These are phyloP conservation scores for Grantiella picta DNA, from an alignment of 2,113 vertebrate genomes.

Conservation along the genomic window DNA sequence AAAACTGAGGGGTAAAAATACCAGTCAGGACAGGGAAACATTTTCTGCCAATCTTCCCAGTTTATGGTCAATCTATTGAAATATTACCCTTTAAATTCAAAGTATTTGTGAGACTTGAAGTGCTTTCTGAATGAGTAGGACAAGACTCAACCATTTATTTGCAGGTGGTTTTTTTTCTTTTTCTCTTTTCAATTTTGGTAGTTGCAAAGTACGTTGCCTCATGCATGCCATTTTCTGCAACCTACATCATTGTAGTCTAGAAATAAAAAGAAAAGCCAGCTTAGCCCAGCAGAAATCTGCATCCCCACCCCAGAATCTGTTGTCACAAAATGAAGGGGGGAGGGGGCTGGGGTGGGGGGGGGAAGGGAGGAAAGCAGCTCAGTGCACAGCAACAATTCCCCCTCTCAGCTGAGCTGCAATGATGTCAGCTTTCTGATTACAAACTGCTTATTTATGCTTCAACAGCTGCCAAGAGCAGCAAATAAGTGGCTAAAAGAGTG, in stretches of 20 bases:
- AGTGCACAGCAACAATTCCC: slow-evolving; percentile 83
- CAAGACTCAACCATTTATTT: background rate
- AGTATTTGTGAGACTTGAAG: background rate
- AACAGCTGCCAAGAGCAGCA: slow-evolving; percentile 90
- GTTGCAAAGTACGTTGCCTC: background rate
- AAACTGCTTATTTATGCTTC: slow-evolving; percentile 91
- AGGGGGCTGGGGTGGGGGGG: background rate
- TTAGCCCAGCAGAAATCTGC: slow-evolving; percentile 74
- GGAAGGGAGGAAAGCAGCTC: slow-evolving; percentile 67
- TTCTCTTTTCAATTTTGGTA: background rate
- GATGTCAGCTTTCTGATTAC: slow-evolving; percentile 91
- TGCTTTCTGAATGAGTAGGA: background rate
- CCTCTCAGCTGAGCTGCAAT: slow-evolving; percentile 83
- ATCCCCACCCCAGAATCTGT: slow-evolving; percentile 79
- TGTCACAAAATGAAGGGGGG: slow-evolving; percentile 68
- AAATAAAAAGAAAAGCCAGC: slow-evolving; percentile 77
- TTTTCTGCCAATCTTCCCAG: background rate
- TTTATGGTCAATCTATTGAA: background rate
- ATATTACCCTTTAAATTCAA: background rate
- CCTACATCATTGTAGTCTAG: slow-evolving; percentile 65
- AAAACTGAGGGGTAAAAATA: background rate
- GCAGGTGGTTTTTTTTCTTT: background rate
- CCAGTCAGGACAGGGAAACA: background rate
- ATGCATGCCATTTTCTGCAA: background rate
- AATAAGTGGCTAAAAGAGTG: slow-evolving; percentile 91